Conservation (phyloP, 30 jellyfish, hydroid and myxozoan genomes). For the Hydractinia echinata region DNA sequence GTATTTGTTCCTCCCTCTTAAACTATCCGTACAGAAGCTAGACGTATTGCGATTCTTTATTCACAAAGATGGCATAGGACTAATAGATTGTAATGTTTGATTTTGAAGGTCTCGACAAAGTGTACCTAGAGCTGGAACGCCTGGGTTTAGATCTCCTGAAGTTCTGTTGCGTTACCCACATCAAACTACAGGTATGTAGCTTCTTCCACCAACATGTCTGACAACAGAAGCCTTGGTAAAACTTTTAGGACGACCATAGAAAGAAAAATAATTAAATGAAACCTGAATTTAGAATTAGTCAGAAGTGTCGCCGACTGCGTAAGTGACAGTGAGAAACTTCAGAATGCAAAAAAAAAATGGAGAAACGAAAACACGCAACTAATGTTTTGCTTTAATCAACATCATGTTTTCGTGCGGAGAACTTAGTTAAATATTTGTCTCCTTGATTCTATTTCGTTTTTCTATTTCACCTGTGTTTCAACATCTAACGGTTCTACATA, state of each 20-base stretch:
- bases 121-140: slow-evolving; percentile 99
- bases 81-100: not conserved
- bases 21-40: not conserved
- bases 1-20: not conserved
- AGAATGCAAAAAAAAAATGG: too few relatives aligned
- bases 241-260: not conserved
- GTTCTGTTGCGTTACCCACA: slow-evolving; percentile 74
- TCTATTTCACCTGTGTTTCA: not conserved
- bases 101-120: slow-evolving; percentile 65
- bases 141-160: slow-evolving; percentile 99
- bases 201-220: too few relatives aligned
- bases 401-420: too few relatives aligned
- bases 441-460: not conserved
- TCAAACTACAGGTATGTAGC: slow-evolving; percentile 87
- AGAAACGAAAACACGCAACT: too few relatives aligned
- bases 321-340: too few relatives aligned
- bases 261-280: not conserved
- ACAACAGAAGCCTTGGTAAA: not conserved
- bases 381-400: too few relatives aligned
- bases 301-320: too few relatives aligned
- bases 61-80: too few relatives aligned
- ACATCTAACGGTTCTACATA: not conserved
- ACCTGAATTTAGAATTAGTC: not conserved
- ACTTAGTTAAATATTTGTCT: not conserved
- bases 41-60: not conserved